Conservation (phyloP, 2,888 invertebrate genomes). For the Philereme vetulata region DNA sequence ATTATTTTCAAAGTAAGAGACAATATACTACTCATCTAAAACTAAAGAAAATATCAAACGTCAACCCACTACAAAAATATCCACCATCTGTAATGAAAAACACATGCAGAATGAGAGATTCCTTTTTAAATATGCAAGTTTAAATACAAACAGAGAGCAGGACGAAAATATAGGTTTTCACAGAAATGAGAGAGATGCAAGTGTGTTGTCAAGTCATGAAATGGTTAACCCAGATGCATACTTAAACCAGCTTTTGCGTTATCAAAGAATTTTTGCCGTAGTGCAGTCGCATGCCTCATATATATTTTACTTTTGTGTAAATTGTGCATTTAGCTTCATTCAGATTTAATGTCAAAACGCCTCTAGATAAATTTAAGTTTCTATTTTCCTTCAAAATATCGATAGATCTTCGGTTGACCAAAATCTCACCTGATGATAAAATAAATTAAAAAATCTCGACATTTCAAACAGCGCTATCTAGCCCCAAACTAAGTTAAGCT, state of each 20-base stretch:
- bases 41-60: constrained; percentile 39
- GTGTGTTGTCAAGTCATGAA: constrained; percentile 26
- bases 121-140: constrained; percentile 69
- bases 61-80: constrained; percentile 44
- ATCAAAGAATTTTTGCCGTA: constrained; percentile 29
- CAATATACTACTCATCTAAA: not conserved
- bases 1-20: no score
- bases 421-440: no score
- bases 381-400: no score
- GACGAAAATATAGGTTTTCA: constrained; percentile 27
- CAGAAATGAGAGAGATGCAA: constrained; percentile 13
- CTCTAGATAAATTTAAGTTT: no score
- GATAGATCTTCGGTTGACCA: no score
- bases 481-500: no score
- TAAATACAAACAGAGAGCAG: constrained; percentile 53
- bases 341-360: no score
- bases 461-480: no score
- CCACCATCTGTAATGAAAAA: constrained; percentile 52
- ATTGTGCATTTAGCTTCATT: no score
- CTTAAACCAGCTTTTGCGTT: constrained; percentile 37
- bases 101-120: constrained; percentile 61
- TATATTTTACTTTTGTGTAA: not conserved
- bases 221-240: constrained; percentile 50
- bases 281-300: constrained; percentile 12
- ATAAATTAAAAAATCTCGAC: no score